A percentile compares a stretch with the other conserved stretches of the same genome.
These are phyloP conservation scores for Heliconius charithonia DNA, from an alignment of 2,888 invertebrate species.

Conservation along the genomic window DNA sequence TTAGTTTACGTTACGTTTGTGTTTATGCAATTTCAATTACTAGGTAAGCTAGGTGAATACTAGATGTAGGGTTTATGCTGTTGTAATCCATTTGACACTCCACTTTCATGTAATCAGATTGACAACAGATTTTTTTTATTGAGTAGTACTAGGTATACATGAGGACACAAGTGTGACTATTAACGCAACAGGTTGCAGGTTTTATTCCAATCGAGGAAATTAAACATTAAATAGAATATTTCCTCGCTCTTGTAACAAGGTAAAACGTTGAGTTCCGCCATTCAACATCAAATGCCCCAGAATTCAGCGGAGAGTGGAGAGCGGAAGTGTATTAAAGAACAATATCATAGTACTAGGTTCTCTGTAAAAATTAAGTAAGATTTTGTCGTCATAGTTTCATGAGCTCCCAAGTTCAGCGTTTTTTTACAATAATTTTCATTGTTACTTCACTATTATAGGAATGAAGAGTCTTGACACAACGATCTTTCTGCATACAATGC, in stretches of 20 bases:
- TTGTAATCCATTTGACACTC: not conserved
- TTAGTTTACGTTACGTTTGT: not conserved
- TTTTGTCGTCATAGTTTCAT: not conserved
- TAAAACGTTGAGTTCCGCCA: no score
- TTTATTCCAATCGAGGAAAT: no score
- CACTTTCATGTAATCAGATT: not conserved
- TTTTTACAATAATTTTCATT: not conserved
- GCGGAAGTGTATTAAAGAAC: no score
- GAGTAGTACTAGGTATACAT: not conserved
- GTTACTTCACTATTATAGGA: not conserved
- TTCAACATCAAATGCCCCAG: no score
- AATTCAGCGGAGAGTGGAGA: no score
- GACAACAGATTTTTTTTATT: not conserved
- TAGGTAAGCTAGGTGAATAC: not conserved
- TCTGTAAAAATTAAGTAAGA: not conserved
- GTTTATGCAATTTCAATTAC: constrained; percentile 5
- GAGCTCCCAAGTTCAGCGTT: no score
- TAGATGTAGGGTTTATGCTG: not conserved
- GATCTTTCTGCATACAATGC: no score
- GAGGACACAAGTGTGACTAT: not conserved
- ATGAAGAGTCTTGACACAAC: no score
- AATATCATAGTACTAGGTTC: no score
- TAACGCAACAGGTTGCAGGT: no score
- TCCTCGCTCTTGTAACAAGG: no score
- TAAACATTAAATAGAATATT: no score